Base-by-base conservation (phyloP, 2,797 vertebrate species). In the Carduelis carduelis region DNA sequence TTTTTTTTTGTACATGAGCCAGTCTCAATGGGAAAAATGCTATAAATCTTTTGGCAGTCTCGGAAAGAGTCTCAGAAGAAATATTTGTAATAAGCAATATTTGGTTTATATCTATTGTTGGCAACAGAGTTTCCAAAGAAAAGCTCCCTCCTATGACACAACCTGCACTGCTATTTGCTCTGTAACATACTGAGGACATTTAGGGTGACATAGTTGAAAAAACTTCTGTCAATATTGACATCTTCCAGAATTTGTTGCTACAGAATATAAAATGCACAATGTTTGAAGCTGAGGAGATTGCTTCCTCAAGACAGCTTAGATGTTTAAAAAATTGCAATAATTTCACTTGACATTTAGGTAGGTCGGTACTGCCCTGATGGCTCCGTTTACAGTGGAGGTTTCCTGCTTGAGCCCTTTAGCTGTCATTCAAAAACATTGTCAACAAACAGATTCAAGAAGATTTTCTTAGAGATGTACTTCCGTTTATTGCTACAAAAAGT, bases 71-170 rank as follows among this genome's bases (percentile, higher is more conserved):
- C 47, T 95, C 32, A 79, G 52, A 72, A 87, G 34, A 95, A 95
- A 89, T 95, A 89, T 83, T 92, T 93, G 8, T 70, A 74, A 92
- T 53, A 85, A 74, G 22, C 30, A 74, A 85, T 94, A 82, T 92
- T 97, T 93, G 34, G 9, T 88, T 96, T 94, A 35, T 69, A 76
- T 84, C 80, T 94, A 49, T 93, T 89, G 63, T 92, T 93, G 86
- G 64, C 92, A 95, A 70, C 44, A 70, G 35, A 52, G 11, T 53
- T 2, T 11, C 55, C 80, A 82, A 95, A 90, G 65, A 83, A 94
- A 79, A 88, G 90, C 83, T 89, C 28, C 35, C 50, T 81, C 23
- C 20, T 74, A 52, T 2, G 11, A 88, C 60, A 76, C 57, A 83
- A 63, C 23, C 32, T 72, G n/a, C 30, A 32, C 7, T 65, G 7